Percentiles rank a stretch among this genome's conserved stretches.
These are phyloP conservation scores for Psix sp. DNA, from an alignment of 1,140 invertebrate species.

Conservation along the genomic window DNA sequence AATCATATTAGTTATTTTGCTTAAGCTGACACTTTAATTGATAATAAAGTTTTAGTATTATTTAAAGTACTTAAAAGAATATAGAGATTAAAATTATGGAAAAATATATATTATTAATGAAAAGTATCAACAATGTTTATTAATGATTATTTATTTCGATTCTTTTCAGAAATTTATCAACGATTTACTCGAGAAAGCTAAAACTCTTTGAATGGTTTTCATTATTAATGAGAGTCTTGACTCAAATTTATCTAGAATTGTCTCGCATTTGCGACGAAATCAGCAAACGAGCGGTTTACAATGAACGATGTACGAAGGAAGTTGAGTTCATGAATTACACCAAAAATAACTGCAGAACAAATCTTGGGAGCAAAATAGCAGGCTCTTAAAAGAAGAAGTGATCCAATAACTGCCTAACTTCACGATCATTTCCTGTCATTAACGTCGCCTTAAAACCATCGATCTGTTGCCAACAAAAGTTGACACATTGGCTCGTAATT, in stretches of 20 bases:
- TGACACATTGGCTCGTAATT: neutral
- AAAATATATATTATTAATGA: too few species aligned
- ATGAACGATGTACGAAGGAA: conserved; percentile 18
- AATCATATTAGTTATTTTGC: too few species aligned
- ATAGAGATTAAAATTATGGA: too few species aligned
- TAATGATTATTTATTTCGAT: neutral
- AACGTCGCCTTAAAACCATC: neutral
- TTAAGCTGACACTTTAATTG: too few species aligned
- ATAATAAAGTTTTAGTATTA: too few species aligned
- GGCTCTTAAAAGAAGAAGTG: too few species aligned
- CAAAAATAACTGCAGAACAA: conserved; percentile 5
- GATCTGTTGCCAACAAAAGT: neutral
- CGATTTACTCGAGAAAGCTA: conserved; percentile 91
- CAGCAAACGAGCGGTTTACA: conserved; percentile 40
- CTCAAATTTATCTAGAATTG: conserved; percentile 57
- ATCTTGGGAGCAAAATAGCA: too few species aligned
- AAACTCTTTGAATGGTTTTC: conserved; percentile 83
- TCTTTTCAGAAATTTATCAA: conserved; percentile 91
- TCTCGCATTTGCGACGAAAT: too few species aligned
- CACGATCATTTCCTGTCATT: conserved; percentile 14
- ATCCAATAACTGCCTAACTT: conserved; percentile 62
- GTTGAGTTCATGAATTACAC: too few species aligned
- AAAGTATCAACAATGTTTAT: too few species aligned
- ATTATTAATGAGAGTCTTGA: conserved; percentile 11
- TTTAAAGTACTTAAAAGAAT: too few species aligned